A percentile compares a stretch with the other conserved stretches of the same genome.
Conservation (phyloP, 1,140 invertebrate species). For the Cydia fagiglandana region DNA sequence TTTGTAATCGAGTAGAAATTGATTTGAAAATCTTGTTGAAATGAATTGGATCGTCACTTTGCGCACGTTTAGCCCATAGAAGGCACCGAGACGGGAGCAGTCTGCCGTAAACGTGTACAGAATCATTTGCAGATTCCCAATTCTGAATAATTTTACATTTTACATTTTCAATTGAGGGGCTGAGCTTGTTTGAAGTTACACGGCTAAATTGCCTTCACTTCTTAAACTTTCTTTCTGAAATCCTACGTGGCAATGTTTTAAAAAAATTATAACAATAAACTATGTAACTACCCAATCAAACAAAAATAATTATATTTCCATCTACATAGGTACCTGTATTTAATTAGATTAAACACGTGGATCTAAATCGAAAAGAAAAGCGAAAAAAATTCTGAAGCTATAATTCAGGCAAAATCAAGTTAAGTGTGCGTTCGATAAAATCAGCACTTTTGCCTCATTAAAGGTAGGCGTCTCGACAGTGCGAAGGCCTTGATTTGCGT, state of each 20-base stretch:
- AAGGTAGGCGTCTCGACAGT: too few relatives aligned
- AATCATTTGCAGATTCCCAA: conserved; percentile 23
- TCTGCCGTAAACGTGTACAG: conserved; percentile 20
- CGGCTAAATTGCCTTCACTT: not conserved
- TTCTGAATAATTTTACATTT: conserved; percentile 16
- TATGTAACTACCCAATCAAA: too few relatives aligned
- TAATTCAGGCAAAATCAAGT: too few relatives aligned
- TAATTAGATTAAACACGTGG: too few relatives aligned
- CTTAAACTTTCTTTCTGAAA: not conserved
- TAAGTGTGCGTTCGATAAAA: too few relatives aligned
- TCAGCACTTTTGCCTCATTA: too few relatives aligned
- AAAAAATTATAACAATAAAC: not conserved
- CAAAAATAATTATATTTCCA: too few relatives aligned
- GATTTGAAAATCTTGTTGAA: conserved; percentile 2
- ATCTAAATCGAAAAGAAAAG: too few relatives aligned
- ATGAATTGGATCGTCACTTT: not conserved
- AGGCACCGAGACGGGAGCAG: not conserved
- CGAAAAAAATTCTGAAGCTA: too few relatives aligned
- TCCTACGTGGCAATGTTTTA: not conserved
- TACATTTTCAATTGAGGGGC: not conserved
- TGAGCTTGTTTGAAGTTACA: not conserved
- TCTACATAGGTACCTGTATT: too few relatives aligned
- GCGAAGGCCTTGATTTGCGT: too few relatives aligned
- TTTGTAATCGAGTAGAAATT: too few relatives aligned
- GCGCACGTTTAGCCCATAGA: not conserved